Base-by-base conservation (phyloP, 2,888 invertebrate genomes). In the Eupithecia pulchellata region DNA sequence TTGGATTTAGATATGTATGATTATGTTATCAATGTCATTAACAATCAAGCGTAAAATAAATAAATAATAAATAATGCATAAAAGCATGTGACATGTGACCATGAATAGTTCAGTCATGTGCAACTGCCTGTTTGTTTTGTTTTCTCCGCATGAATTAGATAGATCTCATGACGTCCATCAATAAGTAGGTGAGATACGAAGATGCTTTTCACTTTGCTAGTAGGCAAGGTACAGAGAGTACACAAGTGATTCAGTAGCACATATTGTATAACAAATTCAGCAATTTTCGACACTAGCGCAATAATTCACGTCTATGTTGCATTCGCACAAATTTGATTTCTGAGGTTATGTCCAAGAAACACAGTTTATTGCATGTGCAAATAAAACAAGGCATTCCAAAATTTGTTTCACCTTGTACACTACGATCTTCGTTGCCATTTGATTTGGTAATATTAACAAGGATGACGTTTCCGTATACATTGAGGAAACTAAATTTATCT, bases 181-280 rank as follows among this genome's bases (percentile, higher is more conserved):
- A 65, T 69, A 77, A 75, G 74, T 78, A 75, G 78, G 75, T 68
- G n/a, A 69, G 58, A n/a, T n/a, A 58, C 75, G 73, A 69, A 79
- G 79, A 72, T 77, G 65, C 73, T 79, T 84, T 84, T 81, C 83
- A 77, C 75, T 74, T 79, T 69, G 57, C 58, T 67, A 58, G 62
- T 58, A 72, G 25, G 27, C n/a, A 30, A 11, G 3, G 68, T 64
- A 78, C 75, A 47, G 20, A 47, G 1, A 13, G 17, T 57, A 58
- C 47, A 69, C 34, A 27, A 34, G 58, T 29, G 60, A 66, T 69
- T 71, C 61, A 69, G 57, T 78, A 71, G 42, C 64, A 79, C 78
- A 71, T 77, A 80, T 84, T 84, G 82, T 82, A 78, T 82, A 85
- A 76, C 79, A 80, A 79, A 60, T 78, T 79, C 77, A 72, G 77